Conservation (phyloP, 1,140 invertebrate genomes). For the Calliopsis andreniformis region DNA sequence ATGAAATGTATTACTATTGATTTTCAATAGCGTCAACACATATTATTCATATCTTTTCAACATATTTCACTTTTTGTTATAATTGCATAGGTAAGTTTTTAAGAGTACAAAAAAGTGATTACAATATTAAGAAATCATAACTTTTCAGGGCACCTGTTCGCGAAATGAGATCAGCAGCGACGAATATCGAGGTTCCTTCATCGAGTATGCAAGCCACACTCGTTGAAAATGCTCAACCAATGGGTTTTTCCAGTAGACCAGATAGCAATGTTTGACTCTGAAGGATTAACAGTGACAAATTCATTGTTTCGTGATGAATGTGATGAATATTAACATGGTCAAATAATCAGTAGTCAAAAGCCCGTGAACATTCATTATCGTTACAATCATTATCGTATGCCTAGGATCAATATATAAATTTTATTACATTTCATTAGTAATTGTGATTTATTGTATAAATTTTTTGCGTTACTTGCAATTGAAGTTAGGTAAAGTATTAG, state of each 20-base stretch:
- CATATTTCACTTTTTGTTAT: conserved; percentile 14
- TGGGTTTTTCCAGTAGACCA: conserved; percentile 86
- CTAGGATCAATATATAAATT: background rate
- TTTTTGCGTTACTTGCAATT: background rate
- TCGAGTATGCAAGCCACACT: conserved; percentile 84
- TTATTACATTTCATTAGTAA: conserved; percentile 9
- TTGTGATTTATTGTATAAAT: background rate
- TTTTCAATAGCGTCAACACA: too few relatives aligned
- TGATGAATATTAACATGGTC: conserved; percentile 43
- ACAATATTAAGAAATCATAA: conserved; percentile 5
- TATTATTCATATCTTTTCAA: background rate
- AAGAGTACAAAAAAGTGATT: conserved; percentile 1
- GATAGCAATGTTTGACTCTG: conserved; percentile 84
- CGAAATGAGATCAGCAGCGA: conserved; percentile 88
- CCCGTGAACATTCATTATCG: conserved; percentile 47
- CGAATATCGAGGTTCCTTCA: conserved; percentile 70
- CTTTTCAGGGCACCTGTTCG: conserved; percentile 86
- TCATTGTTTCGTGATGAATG: conserved; percentile 44
- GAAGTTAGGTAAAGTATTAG: background rate
- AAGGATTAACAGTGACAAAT: conserved; percentile 53
- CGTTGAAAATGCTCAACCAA: conserved; percentile 89
- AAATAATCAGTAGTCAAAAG: conserved; percentile 45
- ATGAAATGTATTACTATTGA: too few relatives aligned
- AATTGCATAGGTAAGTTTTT: background rate
- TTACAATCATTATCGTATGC: conserved; percentile 39